Base-by-base conservation (phyloP, 1,140 invertebrate species). In the Bombyx mandarina region DNA sequence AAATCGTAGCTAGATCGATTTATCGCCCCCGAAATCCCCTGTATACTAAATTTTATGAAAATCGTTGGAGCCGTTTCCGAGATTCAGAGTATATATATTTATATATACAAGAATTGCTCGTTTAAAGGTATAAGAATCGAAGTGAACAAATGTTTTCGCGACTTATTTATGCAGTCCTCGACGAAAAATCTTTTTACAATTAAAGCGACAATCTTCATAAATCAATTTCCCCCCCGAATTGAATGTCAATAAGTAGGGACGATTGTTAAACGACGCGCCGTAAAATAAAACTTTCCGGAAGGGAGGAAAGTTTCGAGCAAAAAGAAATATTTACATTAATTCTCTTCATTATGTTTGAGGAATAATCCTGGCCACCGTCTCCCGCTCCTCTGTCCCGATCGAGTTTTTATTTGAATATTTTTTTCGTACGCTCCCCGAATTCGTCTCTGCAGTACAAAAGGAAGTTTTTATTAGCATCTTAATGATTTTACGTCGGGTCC, bases 261-360 rank as follows among this genome's bases (percentile, higher is more conserved):
- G 81, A 73, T 79, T 83, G 83, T 86, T 85, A 83, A 86, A 86
- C 78, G 82, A 82, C 75, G 79, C 75, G 72, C 72, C 75, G 79
- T 87, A 82, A 85, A 86, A 88, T 86, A 86, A 86, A 88, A 88
- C 82, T 88, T 88, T 80, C 71, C 73, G 74, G 50, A 75, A 82
- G 81, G 82, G 79, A 75, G 77, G 66, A 77, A 86, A 84, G 70
- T 79, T 84, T 69, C 64, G 63, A 77, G 74, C 69, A 82, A 87
- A 88, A 88, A 85, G 87, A 88, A 35, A 88, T 88, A 88, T 88
- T 88, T 88, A 88, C 87, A 88, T 88, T 88, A 89, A 89, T 89
- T 89, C 86, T 86, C 82, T 88, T 88, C 88, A 89, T 88, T 88
- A 88, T 88, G 86, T 88, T 88, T 88, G 84, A 84, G 86, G 88